Evolutionary conservation across 2,113 vertebrate genomes (phyloP).

Genomic region (Fukomys damarensis): DNA sequence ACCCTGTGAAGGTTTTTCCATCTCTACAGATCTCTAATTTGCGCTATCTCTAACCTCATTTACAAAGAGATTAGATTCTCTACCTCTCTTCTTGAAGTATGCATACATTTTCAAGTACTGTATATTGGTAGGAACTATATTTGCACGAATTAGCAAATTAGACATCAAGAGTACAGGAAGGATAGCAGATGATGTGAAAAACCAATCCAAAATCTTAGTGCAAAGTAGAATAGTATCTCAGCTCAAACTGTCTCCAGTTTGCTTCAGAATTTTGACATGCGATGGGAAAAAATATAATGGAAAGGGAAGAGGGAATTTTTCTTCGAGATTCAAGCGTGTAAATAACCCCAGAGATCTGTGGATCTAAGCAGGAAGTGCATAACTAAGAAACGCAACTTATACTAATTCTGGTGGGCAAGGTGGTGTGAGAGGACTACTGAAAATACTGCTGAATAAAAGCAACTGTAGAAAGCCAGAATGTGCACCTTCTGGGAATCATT

Average conservation of each 20-base stretch:
- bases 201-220: neutral
- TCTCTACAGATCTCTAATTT: neutral
- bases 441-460: neutral
- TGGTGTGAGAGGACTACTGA: neutral
- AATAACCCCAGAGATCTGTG: neutral
- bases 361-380: neutral
- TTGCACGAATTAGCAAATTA: conserved; percentile 2
- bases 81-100: neutral
- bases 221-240: neutral
- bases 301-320: neutral
- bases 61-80: neutral
- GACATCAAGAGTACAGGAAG: neutral
- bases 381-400: neutral
- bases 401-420: neutral
- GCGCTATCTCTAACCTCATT: neutral
- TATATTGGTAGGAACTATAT: neutral
- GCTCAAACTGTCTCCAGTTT: neutral
- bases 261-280: neutral
- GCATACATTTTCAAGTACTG: neutral
- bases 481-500: neutral
- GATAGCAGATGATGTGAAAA: neutral
- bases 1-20: neutral
- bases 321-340: neutral
- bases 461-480: neutral
- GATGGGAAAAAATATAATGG: neutral